Conservation (phyloP, 2,113 vertebrate species). For the Ibidorhyncha struthersii region DNA sequence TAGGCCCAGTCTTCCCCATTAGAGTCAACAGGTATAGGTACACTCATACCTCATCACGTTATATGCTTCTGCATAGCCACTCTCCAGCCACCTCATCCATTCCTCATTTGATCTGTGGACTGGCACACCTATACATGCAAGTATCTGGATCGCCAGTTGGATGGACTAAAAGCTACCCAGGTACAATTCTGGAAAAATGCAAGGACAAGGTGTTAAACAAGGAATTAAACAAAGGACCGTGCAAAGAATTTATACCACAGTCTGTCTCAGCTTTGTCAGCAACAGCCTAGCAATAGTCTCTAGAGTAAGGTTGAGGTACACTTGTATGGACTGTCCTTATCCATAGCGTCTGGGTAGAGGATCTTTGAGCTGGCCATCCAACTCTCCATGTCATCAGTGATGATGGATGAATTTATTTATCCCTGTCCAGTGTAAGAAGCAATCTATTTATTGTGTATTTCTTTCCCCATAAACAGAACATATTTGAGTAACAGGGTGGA, state of each 20-base stretch:
- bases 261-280: neutral
- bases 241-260: neutral
- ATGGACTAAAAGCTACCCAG: neutral
- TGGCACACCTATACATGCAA: neutral
- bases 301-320: neutral
- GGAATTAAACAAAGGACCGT: neutral
- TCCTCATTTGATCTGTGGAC: neutral
- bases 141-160: neutral
- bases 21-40: neutral
- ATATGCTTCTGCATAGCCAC: accelerated
- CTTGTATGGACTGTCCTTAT: neutral
- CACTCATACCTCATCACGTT: accelerated
- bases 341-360: accelerated
- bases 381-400: neutral
- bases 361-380: neutral
- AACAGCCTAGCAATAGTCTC: neutral
- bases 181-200: neutral
- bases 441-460: neutral
- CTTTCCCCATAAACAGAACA: neutral
- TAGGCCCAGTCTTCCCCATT: neutral
- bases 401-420: neutral
- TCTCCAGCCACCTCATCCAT: neutral
- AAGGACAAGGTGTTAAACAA: neutral
- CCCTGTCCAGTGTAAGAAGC: no score
- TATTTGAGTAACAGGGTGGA: neutral